Evolutionary conservation across 2,888 invertebrate species (phyloP).

Genomic region (Eubasilissa splendida): DNA sequence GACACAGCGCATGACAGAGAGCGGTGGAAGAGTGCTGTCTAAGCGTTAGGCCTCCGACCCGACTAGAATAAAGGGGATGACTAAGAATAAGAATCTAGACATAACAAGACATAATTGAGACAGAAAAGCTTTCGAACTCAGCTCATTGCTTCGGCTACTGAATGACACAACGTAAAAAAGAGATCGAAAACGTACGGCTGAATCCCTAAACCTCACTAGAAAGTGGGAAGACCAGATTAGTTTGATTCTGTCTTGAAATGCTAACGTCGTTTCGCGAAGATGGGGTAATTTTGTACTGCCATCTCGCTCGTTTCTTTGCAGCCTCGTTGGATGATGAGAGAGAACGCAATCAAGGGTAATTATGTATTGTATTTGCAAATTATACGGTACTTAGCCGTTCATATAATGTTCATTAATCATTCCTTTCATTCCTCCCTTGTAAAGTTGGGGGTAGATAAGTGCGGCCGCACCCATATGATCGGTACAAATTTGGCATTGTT

Average conservation of each 20-base stretch:
- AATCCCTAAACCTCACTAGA: constrained; percentile 7
- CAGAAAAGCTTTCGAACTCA: constrained; percentile 45
- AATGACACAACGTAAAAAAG: constrained; percentile 38
- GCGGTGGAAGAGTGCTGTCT: background rate
- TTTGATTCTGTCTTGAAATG: constrained; percentile 27
- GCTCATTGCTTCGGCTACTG: constrained; percentile 49
- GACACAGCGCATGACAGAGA: no score
- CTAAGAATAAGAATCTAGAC: no score
- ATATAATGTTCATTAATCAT: constrained; percentile 80
- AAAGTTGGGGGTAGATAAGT: constrained; percentile 15
- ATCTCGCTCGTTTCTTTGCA: constrained; percentile 47
- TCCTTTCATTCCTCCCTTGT: constrained; percentile 12
- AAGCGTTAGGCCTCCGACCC: no score
- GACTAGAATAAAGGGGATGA: no score
- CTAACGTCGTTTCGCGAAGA: constrained; percentile 29
- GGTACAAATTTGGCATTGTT: constrained; percentile 30
- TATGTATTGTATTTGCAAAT: constrained; percentile 84
- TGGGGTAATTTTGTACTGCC: constrained; percentile 31
- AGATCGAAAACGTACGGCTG: background rate
- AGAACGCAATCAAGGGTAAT: constrained; percentile 68
- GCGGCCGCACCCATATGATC: background rate
- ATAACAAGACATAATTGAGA: constrained; percentile 44
- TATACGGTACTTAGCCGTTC: constrained; percentile 83
- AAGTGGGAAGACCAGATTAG: constrained; percentile 26
- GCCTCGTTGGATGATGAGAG: constrained; percentile 42